Percentiles rank a stretch among this genome's conserved stretches.
Conservation (phyloP, 2,113 vertebrate species). For the Labrus mixtus region DNA sequence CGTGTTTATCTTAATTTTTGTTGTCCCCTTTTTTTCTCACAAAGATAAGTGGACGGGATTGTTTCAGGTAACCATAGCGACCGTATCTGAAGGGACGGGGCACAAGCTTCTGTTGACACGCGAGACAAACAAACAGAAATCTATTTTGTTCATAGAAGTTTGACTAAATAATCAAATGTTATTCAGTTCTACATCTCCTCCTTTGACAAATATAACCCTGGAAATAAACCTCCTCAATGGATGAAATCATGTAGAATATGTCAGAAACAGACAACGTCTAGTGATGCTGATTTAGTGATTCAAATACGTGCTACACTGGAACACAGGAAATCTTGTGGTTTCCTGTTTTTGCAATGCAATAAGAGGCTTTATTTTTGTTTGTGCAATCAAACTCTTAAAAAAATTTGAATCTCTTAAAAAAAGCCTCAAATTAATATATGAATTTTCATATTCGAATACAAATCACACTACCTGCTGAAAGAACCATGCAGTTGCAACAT, state of each 20-base stretch:
- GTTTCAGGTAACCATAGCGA: background rate
- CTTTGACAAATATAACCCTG: constrained; percentile 42
- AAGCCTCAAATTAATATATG: background rate
- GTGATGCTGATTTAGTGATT: no score
- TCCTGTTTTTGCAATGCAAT: no score
- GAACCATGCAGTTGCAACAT: constrained; percentile 10
- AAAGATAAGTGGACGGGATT: background rate
- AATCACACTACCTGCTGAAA: background rate
- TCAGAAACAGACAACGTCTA: no score
- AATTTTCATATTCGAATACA: background rate
- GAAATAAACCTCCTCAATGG: no score
- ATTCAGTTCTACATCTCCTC: constrained; percentile 11
- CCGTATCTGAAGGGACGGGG: background rate
- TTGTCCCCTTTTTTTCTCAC: background rate
- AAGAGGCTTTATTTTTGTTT: no score
- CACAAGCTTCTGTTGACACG: background rate
- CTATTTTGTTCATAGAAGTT: constrained; percentile 17
- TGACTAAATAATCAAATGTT: background rate
- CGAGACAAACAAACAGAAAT: background rate
- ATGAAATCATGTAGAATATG: no score
- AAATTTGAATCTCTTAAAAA: constrained; percentile 20
- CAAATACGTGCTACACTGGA: no score
- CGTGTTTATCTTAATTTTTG: background rate
- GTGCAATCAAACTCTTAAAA: constrained; percentile 22
- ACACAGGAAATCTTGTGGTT: no score